phyloP scores from a whole-genome alignment of 2,113 vertebrate genomes.

The Phylloscopus trochilus region DNA sequence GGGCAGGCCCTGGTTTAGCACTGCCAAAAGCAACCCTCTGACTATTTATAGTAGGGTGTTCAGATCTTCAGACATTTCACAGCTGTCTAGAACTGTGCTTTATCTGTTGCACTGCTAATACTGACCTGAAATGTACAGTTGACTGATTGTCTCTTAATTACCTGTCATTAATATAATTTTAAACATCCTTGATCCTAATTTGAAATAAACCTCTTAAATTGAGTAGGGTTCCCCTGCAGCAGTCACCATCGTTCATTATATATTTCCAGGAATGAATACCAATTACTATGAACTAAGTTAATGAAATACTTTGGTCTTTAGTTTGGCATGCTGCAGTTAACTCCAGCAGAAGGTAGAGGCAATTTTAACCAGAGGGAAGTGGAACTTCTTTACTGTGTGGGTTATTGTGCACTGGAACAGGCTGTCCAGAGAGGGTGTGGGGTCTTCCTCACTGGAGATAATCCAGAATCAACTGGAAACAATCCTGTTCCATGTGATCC shows the following conservation, averaged over 20 bases:
- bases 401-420: background rate
- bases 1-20: background rate
- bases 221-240: background rate
- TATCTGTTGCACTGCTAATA: background rate
- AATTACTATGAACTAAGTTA: background rate
- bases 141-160: background rate
- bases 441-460: background rate
- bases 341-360: background rate
- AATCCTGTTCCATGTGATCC: background rate
- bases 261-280: background rate
- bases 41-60: background rate
- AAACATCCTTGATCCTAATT: background rate
- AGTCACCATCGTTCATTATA: background rate
- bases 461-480: background rate
- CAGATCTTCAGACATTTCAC: background rate
- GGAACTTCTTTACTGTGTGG: background rate
- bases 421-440: background rate
- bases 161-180: background rate
- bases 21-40: background rate
- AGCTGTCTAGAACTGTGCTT: background rate
- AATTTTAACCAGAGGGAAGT: background rate
- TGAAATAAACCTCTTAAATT: background rate
- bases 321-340: background rate
- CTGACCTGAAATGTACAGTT: background rate
- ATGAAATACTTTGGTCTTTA: background rate